Conservation (phyloP, 1,140 invertebrate species). For the Daktulosphaira vitifoliae region DNA sequence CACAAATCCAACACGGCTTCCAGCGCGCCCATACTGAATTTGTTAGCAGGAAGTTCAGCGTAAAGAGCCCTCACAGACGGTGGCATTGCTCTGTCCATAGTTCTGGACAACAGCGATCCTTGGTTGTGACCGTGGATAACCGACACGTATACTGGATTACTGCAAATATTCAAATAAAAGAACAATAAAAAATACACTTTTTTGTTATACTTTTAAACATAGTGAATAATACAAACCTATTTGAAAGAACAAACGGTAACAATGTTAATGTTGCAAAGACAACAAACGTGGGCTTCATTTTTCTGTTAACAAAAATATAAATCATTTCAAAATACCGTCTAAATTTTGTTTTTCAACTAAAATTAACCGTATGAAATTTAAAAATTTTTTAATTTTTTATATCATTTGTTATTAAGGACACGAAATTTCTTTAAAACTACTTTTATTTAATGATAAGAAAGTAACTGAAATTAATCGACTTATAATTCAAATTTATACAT, state of each 20-base stretch:
- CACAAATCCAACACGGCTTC: constrained; percentile 14
- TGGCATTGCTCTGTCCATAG: constrained; percentile 14
- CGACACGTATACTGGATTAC: constrained; percentile 11
- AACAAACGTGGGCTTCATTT: constrained; percentile 7
- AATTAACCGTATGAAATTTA: no score
- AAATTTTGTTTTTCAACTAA: no score
- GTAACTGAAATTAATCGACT: no score
- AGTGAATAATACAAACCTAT: neutral
- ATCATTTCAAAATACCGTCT: no score
- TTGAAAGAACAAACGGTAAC: neutral
- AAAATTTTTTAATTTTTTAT: no score
- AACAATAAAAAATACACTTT: neutral
- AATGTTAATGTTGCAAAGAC: neutral
- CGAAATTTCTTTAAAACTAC: no score
- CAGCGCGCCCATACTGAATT: constrained; percentile 8
- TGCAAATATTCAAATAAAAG: neutral
- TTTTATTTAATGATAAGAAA: no score
- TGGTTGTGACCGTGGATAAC: constrained; percentile 22
- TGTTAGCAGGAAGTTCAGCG: constrained; percentile 9
- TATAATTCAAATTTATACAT: no score
- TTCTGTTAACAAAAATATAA: constrained; percentile 17
- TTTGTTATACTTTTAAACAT: neutral
- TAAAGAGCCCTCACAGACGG: constrained; percentile 7
- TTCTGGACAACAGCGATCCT: constrained; percentile 1
- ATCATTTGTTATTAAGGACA: no score